Evolutionary conservation across 1,140 invertebrate genomes (phyloP), one percentile per base, ranked within the genome.

Genomic region (Oncopeltus fasciatus): DNA sequence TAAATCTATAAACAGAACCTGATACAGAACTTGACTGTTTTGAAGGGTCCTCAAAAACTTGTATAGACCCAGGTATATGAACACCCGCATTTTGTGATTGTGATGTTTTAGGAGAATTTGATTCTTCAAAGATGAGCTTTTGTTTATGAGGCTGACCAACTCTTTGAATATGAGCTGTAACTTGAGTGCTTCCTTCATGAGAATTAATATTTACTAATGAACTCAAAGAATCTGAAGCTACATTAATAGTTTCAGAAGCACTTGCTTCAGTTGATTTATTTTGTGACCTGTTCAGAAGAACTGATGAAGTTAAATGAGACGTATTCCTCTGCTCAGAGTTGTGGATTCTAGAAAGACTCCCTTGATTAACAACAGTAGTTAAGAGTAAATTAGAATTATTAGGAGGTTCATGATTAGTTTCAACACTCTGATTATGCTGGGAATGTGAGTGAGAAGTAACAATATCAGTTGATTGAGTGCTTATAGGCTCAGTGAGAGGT

Each of bases 121-220:
- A 33, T 18, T 43, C 12, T 43, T 62, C 58, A 56, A 24, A 27
- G 5, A 27, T n/a, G 57, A 20, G 46, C 49, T 57, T 61, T 57
- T 58, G 47, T 58, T 63, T 66, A 31, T 46, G 64, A 18, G 74
- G 74, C 57, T 75, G 73, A 20, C 74, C 73, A 60, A 75, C 70
- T 64, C 73, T 67, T 62, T 75, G 74, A 49, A 75, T 75, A 61
- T 75, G 74, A 43, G 74, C 72, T 28, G 70, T 74, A 18, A 75
- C 69, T 63, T 47, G 59, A 9, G 67, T 66, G 57, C 68, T 64
- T 53, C 57, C 49, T 28, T 62, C 47, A 5, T 57, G 64, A 26
- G 63, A 46, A 16, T 60, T 49, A 26, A 38, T 44, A 31, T 38
- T 49, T 12, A 56, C 57, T 57, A 18, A 31, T 14, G 38, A 21